Conservation (phyloP, 2,797 vertebrate species). For the Hoplostethus mediterraneus region DNA sequence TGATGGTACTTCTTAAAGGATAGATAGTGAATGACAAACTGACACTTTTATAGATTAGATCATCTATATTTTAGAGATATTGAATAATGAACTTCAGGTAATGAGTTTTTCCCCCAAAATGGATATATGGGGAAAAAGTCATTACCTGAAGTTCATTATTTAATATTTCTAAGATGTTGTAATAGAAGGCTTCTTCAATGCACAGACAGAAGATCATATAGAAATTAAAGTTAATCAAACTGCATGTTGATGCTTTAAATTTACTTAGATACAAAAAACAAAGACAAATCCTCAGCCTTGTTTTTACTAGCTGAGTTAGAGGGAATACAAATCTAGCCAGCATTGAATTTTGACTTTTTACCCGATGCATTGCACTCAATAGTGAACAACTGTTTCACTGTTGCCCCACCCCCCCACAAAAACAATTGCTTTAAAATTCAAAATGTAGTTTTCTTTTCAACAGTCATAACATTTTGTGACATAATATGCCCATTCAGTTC, state of each 20-base stretch:
- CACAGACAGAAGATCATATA: too few species aligned
- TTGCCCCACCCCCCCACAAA: neutral
- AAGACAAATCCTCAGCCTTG: too few species aligned
- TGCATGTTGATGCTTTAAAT: too few species aligned
- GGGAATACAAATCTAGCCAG: neutral
- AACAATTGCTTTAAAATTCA: neutral
- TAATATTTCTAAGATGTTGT: neutral
- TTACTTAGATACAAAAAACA: too few species aligned
- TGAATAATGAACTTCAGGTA: too few species aligned
- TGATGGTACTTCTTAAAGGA: too few species aligned
- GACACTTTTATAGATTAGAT: too few species aligned
- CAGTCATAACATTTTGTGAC: conserved; percentile 11
- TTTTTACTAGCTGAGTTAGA: neutral
- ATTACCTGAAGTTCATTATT: neutral
- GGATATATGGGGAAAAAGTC: too few species aligned
- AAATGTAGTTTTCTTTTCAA: neutral
- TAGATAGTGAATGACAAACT: too few species aligned
- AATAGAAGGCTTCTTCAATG: neutral
- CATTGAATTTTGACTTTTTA: neutral
- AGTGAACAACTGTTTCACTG: neutral
- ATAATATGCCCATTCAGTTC: conserved; percentile 14
- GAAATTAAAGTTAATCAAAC: too few species aligned
- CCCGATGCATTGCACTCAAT: neutral
- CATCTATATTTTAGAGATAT: too few species aligned
- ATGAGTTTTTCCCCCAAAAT: too few species aligned